Conservation (phyloP, 92 coral and sea anemone genomes). For the Palythoa heliodiscus region DNA sequence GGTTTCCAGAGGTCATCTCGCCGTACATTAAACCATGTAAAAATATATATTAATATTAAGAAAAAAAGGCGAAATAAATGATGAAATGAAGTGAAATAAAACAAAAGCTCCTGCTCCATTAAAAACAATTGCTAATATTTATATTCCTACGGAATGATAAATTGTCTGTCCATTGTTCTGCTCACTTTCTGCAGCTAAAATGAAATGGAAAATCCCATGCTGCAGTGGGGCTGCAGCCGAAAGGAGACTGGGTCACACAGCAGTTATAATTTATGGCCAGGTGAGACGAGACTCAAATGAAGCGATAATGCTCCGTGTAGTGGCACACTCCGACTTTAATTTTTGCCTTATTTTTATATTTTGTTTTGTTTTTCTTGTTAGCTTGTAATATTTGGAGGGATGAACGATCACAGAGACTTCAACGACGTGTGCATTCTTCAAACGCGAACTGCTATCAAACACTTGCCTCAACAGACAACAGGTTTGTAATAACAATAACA, state of each 20-base stretch:
- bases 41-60: no score
- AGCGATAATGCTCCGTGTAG: no score
- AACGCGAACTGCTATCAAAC: slow-evolving; percentile 85
- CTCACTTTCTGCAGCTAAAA: slow-evolving; percentile 29
- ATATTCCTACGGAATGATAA: neutral
- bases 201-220: slow-evolving; percentile 80
- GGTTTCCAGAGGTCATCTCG: no score
- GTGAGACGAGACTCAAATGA: slow-evolving; percentile 31
- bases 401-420: slow-evolving; percentile 85
- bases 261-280: slow-evolving; percentile 82
- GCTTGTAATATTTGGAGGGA: slow-evolving; percentile 87
- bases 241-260: slow-evolving; percentile 77
- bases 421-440: slow-evolving; percentile 78
- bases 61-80: no score
- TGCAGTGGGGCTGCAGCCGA: slow-evolving; percentile 72
- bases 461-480: slow-evolving; percentile 75
- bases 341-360: no score
- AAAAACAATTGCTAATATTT: no score
- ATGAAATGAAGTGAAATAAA: no score
- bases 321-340: no score
- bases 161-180: neutral
- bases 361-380: slow-evolving; percentile 10
- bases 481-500: slow-evolving; percentile 36
- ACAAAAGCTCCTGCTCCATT: no score
- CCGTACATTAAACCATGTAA: no score